Conservation (phyloP, 2,113 vertebrate species). For the Phodopus roborovskii region DNA sequence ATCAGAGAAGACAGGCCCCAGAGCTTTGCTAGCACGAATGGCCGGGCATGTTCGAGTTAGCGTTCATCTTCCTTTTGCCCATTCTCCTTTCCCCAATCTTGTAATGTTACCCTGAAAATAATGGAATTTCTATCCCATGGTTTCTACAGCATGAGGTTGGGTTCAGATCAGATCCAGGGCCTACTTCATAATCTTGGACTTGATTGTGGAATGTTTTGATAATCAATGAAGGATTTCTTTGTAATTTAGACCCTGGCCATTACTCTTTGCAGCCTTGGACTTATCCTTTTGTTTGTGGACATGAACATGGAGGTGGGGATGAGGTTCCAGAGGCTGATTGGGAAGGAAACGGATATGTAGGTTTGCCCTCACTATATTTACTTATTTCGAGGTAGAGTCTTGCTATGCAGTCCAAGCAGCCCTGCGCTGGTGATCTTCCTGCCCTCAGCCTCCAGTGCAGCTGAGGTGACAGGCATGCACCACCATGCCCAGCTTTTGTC, state of each 20-base stretch:
- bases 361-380: neutral
- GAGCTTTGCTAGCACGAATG: neutral
- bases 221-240: neutral
- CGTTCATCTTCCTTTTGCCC: neutral
- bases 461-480: neutral
- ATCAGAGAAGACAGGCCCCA: neutral
- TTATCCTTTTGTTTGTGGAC: neutral
- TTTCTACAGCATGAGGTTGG: neutral
- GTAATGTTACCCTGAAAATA: neutral
- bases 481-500: neutral
- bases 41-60: neutral
- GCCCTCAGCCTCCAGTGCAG: neutral
- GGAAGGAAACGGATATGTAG: neutral
- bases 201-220: neutral
- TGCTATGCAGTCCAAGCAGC: neutral
- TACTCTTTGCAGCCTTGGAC: neutral
- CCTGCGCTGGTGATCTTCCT: neutral
- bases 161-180: neutral
- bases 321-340: too few species aligned
- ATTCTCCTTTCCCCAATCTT: neutral
- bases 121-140: neutral
- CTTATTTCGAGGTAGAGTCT: neutral
- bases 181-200: neutral
- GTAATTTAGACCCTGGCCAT: neutral
- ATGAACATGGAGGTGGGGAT: neutral